Percentiles rank a stretch among this genome's conserved stretches.
These are phyloP conservation scores for Atethmia centrago DNA, from an alignment of 2,888 invertebrate species.

Conservation along the genomic window DNA sequence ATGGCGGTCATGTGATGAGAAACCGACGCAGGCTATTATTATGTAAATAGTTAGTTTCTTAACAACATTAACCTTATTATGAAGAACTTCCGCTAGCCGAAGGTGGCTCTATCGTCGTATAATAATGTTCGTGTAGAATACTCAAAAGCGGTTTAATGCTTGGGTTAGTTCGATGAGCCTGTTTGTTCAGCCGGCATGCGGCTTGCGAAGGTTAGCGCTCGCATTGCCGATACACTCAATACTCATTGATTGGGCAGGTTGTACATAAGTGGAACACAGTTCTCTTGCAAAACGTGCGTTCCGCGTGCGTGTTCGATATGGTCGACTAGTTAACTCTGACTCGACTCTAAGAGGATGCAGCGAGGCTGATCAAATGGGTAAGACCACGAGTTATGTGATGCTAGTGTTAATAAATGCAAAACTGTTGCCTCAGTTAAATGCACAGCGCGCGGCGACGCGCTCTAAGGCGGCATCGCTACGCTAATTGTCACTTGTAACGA, in stretches of 20 bases:
- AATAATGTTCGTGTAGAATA: constrained; percentile 12
- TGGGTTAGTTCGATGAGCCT: constrained; percentile 36
- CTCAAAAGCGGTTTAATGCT: constrained; percentile 30
- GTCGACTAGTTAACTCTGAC: constrained; percentile 6
- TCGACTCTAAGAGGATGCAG: background rate
- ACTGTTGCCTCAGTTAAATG: too few species aligned
- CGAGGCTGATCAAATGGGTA: background rate
- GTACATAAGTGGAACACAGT: background rate
- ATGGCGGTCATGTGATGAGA: constrained; percentile 57
- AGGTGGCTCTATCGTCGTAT: constrained; percentile 11
- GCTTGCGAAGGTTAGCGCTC: constrained; percentile 58
- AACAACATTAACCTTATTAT: constrained; percentile 56
- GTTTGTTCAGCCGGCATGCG: constrained; percentile 65
- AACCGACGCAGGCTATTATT: constrained; percentile 53
- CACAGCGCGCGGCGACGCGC: background rate
- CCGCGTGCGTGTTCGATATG: too few species aligned
- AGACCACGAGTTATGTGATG: too few species aligned
- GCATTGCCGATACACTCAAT: constrained; percentile 13
- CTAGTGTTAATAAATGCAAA: background rate
- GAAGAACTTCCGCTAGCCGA: constrained; percentile 53
- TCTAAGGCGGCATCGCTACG: constrained; percentile 1
- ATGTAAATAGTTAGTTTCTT: constrained; percentile 60
- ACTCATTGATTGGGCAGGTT: constrained; percentile 18
- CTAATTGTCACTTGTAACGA: constrained; percentile 39
- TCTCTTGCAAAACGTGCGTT: background rate